Evolutionary conservation across 2,888 invertebrate species (phyloP), one percentile per base, ranked within the genome.

Genomic region (Pollenia labialis): DNA sequence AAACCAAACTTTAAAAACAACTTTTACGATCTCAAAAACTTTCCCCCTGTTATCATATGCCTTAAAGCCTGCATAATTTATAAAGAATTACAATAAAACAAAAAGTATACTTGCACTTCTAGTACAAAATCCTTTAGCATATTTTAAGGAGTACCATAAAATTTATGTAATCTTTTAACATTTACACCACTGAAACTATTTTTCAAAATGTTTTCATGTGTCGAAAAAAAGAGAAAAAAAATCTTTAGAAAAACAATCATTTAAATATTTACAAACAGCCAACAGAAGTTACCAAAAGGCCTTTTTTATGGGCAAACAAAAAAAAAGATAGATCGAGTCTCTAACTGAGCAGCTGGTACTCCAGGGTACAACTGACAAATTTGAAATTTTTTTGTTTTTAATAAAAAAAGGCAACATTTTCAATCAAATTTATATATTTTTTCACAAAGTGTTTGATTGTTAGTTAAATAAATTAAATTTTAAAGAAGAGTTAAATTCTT

Each of bases 61-160:
- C 66, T 50, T 16, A 64, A 52, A 79, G 62, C 58, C 58, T 77
- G 72, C 77, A 84, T 79, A 72, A 84, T 79, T 58, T 77, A 81
- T 16, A 52, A 72, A 82, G 9, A 74, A 32, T 32, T 32, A 4
- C 4, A 32, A 6, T 32, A 32, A 32, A 58, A 62, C 44, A 16
- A 75, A 68, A 68, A 68, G 32, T 54, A 72, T 48, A 72, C 69
- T 69, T 79, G 4, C 48, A 72, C 40, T 72, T 74, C 56, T 66
- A 56, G 42, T 50, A 32, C 9, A 9, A 42, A 62, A 64, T 62
- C 64, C n/a, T 44, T 11, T 11, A 50, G 62, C 76, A 83, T 71
- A 83, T 71, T 83, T 83, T 77, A 56, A 56, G 71, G 76, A 23
- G 54, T 18, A 69, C 46, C 68, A 75, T 52, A 75, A 75, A 75